Base-by-base conservation (phyloP, 2,797 vertebrate species). In the Megaceryle alcyon region DNA sequence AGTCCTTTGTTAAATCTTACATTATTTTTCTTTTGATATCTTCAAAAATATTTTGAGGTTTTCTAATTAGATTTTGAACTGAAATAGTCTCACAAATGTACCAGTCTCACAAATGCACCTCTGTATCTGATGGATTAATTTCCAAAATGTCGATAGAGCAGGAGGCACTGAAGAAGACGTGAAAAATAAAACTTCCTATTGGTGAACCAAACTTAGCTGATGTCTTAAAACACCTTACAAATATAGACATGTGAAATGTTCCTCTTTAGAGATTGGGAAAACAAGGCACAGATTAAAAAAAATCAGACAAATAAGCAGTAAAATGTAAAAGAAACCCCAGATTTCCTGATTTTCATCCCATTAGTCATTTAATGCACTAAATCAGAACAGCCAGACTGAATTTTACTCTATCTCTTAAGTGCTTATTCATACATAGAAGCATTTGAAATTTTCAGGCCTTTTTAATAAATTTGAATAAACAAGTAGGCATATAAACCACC, bases 401-500 rank as follows among this genome's bases (percentile, higher is more conserved):
- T 95, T 82, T 79, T 81, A 76, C 72, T 82, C 65, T 92, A 56
- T 61, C 57, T 78, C 16, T 90, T 79, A 31, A 54, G 64, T 68
- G 13, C 9, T 68, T 70, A 63, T 69, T 59, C 53, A 89, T 89
- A 96, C 88, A 60, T 26, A 91, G 79, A 92, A 88, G 35, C 25
- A 83, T 87, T 95, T 94, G 46, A 75, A 64, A 86, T 79, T 92
- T 87, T 54, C 73, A 75, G 82, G 70, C 53, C 19, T 94, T 92
- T 94, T 85, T 17, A 95, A 94, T 92, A 95, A 91, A 95, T 84
- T 60, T 71, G 95, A 96, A 96, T 94, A 91, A 81, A 86, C 79
- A 82, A 78, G 64, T 56, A 79, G 81, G 81, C 33, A 92, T 33
- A 92, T 91, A 87, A 96, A 70, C 71, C 65, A 68, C 33, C 43